phyloP scores from a whole-genome alignment of 2,113 vertebrate species.

The Poecile atricapillus region DNA sequence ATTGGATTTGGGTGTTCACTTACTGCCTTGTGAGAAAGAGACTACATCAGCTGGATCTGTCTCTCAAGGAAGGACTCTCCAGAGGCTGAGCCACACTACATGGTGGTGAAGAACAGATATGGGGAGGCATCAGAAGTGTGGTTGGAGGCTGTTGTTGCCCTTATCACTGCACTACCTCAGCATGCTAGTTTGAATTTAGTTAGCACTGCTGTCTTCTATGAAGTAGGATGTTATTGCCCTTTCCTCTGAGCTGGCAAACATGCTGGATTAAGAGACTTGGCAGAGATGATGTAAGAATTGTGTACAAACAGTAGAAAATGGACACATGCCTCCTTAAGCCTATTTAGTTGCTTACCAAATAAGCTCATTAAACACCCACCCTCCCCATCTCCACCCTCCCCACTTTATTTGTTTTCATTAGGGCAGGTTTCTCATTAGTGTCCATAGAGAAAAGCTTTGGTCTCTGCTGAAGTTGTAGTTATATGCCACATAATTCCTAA shows the following conservation, averaged over 20 bases:
- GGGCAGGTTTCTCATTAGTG: not conserved
- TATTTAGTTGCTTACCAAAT: not conserved
- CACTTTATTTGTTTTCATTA: not conserved
- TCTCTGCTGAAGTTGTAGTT: not conserved
- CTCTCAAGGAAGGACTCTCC: not conserved
- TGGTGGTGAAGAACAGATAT: not conserved
- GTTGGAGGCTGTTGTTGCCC: not conserved
- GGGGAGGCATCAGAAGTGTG: not conserved
- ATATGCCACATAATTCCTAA: not conserved
- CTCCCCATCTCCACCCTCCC: fast-evolving
- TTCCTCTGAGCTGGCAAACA: not conserved
- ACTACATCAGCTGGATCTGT: not conserved
- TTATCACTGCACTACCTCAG: not conserved
- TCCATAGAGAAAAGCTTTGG: not conserved
- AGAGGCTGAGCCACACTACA: not conserved
- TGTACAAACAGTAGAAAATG: not conserved
- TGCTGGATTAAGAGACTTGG: not conserved
- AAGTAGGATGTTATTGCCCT: not conserved
- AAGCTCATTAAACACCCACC: not conserved
- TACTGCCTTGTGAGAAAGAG: not conserved
- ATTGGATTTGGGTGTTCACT: not conserved
- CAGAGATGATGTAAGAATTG: not conserved
- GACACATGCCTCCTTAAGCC: not conserved
- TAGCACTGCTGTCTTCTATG: not conserved
- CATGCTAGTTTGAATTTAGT: not conserved